These are phyloP conservation scores for Ypsolopha sequella DNA, from an alignment of 2,888 invertebrate species.

Conservation along the genomic window DNA sequence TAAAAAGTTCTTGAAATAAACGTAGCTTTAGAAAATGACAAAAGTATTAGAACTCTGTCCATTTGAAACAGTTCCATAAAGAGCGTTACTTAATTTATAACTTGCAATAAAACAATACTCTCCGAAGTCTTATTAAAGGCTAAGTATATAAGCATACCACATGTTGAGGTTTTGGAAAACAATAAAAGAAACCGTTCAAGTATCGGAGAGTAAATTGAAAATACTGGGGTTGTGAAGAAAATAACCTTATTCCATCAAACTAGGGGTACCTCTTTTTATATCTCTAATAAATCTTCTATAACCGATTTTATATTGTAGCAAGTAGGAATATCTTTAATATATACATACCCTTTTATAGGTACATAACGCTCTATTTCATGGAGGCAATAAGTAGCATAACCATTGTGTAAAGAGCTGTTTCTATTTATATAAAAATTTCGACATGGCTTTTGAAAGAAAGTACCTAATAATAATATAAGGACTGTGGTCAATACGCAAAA, in stretches of 20 bases:
- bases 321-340: background rate
- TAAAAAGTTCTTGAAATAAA: background rate
- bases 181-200: too few relatives aligned
- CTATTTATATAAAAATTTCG: background rate
- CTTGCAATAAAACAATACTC: too few relatives aligned
- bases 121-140: too few relatives aligned
- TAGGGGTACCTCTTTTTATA: conserved; percentile 1
- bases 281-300: background rate
- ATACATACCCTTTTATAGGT: background rate
- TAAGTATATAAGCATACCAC: too few relatives aligned
- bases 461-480: background rate
- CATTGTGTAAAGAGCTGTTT: background rate
- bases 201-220: background rate
- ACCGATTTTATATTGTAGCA: background rate
- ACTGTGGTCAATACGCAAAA: background rate
- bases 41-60: conserved; percentile 17
- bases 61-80: conserved; percentile 13
- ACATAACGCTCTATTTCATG: conserved; percentile 22
- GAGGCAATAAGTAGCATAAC: conserved; percentile 45
- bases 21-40: background rate
- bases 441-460: background rate
- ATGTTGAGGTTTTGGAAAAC: too few relatives aligned
- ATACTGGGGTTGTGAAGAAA: conserved; percentile 19
- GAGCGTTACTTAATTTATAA: too few relatives aligned
- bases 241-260: conserved; percentile 21